A percentile compares a stretch with the other conserved stretches of the same genome.
These are phyloP conservation scores for Xestia sexstrigata DNA, from an alignment of 2,888 invertebrate genomes.

Conservation along the genomic window DNA sequence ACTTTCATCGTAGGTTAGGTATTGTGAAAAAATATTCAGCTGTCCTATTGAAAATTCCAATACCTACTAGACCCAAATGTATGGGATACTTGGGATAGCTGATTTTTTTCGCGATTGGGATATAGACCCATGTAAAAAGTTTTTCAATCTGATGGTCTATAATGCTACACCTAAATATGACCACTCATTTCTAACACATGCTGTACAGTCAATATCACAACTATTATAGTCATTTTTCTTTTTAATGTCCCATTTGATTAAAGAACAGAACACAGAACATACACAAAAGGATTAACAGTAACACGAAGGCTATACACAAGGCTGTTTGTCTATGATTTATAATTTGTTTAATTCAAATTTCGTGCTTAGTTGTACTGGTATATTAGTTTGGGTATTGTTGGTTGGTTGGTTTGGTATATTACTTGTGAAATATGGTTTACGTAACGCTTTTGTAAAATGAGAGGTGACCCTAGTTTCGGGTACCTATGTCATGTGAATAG, in stretches of 20 bases:
- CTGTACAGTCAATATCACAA: constrained; percentile 76
- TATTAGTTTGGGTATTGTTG: constrained; percentile 60
- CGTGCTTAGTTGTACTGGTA: constrained; percentile 76
- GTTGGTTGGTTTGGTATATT: constrained; percentile 5
- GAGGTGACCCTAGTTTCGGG: constrained; percentile 48
- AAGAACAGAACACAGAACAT: constrained; percentile 80
- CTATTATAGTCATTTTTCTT: constrained; percentile 87
- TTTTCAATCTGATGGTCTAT: not conserved
- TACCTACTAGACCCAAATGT: no score
- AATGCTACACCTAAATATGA: not conserved
- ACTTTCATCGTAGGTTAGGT: not conserved
- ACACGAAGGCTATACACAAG: constrained; percentile 86
- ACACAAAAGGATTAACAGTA: constrained; percentile 85
- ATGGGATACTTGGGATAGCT: not conserved
- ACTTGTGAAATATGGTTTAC: constrained; percentile 59
- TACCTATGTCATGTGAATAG: no score
- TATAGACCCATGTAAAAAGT: not conserved
- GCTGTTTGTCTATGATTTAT: constrained; percentile 87
- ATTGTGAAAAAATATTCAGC: not conserved
- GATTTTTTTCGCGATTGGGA: not conserved
- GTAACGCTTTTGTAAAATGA: constrained; percentile 57
- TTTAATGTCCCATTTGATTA: constrained; percentile 89
- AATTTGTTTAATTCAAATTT: constrained; percentile 84
- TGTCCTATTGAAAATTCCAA: not conserved
- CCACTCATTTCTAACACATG: not conserved